Percentiles rank a stretch among this genome's conserved stretches.
Evolutionary conservation across 37 sponge, comb jelly and placozoan genomes (phyloP).

Genomic region (Haliclona indistincta): DNA sequence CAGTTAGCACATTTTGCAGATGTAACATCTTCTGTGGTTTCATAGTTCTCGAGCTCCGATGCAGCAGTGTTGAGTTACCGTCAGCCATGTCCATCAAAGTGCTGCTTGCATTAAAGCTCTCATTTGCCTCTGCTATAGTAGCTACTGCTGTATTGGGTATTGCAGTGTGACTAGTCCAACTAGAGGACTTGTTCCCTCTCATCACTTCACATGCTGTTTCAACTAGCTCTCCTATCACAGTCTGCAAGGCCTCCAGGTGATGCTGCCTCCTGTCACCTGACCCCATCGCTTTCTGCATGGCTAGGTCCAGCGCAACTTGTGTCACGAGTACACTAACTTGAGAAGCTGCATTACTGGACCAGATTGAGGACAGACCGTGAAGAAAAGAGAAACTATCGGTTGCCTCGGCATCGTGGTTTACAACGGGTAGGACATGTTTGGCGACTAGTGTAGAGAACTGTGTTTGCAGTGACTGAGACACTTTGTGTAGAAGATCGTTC

Average conservation of each 20-base stretch:
- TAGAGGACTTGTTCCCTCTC: no score
- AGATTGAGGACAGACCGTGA: constrained; percentile 16
- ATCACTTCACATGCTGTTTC: background rate
- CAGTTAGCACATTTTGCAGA: constrained; percentile 20
- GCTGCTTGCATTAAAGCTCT: background rate
- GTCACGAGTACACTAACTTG: constrained; percentile 29
- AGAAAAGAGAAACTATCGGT: background rate
- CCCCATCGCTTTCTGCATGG: constrained; percentile 5
- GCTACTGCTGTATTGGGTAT: no score
- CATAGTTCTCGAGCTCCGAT: background rate
- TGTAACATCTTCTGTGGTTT: background rate
- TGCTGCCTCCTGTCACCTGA: no score
- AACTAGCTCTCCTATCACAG: background rate
- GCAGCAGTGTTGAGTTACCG: background rate
- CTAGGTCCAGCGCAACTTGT: constrained; percentile 10
- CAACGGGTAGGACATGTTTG: background rate
- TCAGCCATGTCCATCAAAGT: background rate
- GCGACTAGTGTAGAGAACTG: constrained; percentile 25
- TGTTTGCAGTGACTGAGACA: constrained; percentile 30
- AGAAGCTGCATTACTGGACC: constrained; percentile 14
- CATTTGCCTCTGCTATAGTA: no score
- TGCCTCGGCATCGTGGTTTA: background rate
- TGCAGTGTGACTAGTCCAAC: no score
- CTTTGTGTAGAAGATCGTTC: constrained; percentile 12
- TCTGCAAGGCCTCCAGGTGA: background rate